Evolutionary conservation across 2,113 vertebrate genomes (phyloP).

Genomic region (Ibidorhyncha struthersii): DNA sequence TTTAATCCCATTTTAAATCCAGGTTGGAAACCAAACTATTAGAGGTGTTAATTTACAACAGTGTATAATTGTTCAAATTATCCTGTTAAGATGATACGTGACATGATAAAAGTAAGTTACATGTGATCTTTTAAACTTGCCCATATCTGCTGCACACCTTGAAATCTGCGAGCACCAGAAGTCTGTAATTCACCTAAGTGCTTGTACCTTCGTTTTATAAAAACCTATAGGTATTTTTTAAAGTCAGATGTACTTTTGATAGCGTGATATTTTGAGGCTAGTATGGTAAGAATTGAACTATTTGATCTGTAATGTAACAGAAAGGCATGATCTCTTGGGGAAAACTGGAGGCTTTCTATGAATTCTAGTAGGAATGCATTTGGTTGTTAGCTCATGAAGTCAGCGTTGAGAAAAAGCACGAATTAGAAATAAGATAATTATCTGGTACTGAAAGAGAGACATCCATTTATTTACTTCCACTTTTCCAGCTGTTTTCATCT

Average conservation of each 20-base stretch:
- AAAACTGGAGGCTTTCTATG: background rate
- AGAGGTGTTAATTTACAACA: background rate
- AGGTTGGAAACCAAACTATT: background rate
- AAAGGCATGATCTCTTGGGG: background rate
- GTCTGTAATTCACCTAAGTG: constrained; percentile 7
- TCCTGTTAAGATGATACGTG: background rate
- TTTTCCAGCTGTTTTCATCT: background rate
- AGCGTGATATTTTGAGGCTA: background rate
- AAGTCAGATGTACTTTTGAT: constrained; percentile 11
- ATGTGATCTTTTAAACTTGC: background rate
- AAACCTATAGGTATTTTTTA: background rate
- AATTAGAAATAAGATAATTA: background rate
- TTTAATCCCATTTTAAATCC: background rate
- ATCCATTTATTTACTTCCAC: background rate
- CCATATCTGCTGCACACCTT: background rate
- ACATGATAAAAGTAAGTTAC: background rate
- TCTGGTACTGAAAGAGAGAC: background rate
- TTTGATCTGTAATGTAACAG: background rate
- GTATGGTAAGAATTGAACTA: background rate
- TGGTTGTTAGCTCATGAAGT: background rate
- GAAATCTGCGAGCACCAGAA: constrained; percentile 5
- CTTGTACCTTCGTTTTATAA: constrained; percentile 2
- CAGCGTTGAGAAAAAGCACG: background rate
- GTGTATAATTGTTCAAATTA: background rate
- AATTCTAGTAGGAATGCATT: background rate